A percentile compares a stretch with the other conserved stretches of the same genome.
Evolutionary conservation across 2,113 vertebrate genomes (phyloP).

Genomic region (Dermatemys mawii): DNA sequence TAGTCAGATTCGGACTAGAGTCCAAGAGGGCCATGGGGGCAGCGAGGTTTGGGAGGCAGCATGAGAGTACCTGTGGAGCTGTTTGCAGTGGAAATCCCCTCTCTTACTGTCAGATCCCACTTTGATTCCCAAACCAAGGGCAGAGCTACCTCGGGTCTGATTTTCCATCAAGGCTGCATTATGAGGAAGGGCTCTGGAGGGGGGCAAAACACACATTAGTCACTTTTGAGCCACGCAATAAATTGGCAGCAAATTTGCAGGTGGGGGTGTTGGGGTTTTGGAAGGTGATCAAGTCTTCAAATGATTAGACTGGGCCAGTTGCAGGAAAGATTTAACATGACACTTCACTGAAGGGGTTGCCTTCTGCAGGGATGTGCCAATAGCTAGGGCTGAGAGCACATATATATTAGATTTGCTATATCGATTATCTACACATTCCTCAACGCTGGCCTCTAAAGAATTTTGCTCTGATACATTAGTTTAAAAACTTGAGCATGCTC

Average conservation of each 20-base stretch:
- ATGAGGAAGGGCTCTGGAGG: conserved; percentile 17
- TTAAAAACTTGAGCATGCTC: neutral
- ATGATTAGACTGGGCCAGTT: neutral
- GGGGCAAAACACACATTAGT: neutral
- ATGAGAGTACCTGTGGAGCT: neutral
- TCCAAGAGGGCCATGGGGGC: neutral
- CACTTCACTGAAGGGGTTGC: neutral
- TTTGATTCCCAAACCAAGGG: neutral
- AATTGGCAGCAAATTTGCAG: neutral
- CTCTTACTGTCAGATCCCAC: neutral
- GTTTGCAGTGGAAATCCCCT: neutral
- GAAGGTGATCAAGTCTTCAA: neutral
- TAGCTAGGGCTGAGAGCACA: neutral
- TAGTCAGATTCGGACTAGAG: neutral
- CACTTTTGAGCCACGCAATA: neutral
- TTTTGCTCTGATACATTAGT: neutral
- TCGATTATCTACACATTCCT: neutral
- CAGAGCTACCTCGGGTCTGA: neutral
- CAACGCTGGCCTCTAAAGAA: neutral
- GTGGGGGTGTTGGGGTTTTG: neutral
- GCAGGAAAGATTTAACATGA: neutral
- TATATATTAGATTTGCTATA: neutral
- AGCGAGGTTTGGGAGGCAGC: neutral
- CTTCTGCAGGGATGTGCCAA: neutral
- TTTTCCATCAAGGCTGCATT: neutral